Evolutionary conservation across 2,888 invertebrate genomes (phyloP).

Genomic region (Lasioglossum malachurum): DNA sequence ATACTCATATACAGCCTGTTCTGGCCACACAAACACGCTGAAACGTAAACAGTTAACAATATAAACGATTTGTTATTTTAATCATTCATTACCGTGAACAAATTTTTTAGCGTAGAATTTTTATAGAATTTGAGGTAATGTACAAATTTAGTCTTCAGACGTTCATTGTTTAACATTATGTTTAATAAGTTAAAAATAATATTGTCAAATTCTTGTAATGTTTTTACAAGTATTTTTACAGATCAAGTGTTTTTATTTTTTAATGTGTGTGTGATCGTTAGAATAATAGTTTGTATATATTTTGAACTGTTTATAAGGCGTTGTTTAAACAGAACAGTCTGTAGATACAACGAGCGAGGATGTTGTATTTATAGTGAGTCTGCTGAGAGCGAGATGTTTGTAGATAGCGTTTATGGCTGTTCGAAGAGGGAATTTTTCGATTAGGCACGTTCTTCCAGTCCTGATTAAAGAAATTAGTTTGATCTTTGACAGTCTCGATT

Average conservation of each 20-base stretch:
- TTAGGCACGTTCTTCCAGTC: slow-evolving; percentile 26
- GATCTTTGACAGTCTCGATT: background rate
- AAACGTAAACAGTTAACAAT: background rate
- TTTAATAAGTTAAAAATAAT: too few species aligned
- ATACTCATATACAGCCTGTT: slow-evolving; percentile 36
- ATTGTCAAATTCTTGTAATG: background rate
- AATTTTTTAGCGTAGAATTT: background rate
- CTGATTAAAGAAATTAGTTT: background rate
- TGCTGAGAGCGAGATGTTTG: slow-evolving; percentile 52
- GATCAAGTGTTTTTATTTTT: background rate
- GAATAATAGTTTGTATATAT: background rate
- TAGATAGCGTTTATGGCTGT: slow-evolving; percentile 11
- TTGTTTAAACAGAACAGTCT: background rate
- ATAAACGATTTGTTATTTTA: background rate
- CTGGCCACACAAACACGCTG: background rate
- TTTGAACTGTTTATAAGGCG: background rate
- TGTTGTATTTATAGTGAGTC: slow-evolving; percentile 38
- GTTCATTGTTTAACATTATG: background rate
- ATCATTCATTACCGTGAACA: background rate
- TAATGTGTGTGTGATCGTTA: background rate
- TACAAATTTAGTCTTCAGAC: background rate
- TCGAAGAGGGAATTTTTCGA: slow-evolving; percentile 20
- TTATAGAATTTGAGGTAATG: background rate
- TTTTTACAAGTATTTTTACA: background rate
- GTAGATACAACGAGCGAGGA: slow-evolving; percentile 43